Evolutionary conservation across 2,888 invertebrate genomes (phyloP), one percentile per base, ranked within the genome.

Genomic region (Latrodectus hesperus): DNA sequence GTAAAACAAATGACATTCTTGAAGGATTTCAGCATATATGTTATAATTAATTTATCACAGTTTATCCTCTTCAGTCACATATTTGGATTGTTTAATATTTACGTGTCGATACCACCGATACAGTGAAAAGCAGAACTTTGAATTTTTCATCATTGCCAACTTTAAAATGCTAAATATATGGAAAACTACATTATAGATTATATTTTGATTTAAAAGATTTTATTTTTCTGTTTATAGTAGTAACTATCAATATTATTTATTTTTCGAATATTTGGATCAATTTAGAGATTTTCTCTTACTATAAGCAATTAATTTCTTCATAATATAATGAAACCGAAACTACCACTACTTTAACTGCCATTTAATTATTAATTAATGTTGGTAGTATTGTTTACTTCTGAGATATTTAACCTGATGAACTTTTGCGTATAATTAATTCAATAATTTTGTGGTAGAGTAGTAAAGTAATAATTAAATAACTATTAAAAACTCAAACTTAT

Each of bases 1-100:
- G 55, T 49, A 88, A 60, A n/a, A 88, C 78, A 26, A 82, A 55
- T 9, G 72, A 77, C 87, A 88, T 53, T 55, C 38, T 65, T 10
- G 17, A 51, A 71, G 14, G 10, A 51, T 49, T 71, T 49, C 3
- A 12, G 0, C n/a, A 26, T 49, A 49, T 52, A 51, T n/a, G 12
- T 60, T 60, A 71, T 71, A 72, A 72, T 51, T 51, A 72, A 72
- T 52, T 72, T 51, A 26, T 68, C 10, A n/a, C 16, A 55, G 68
- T n/a, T 70, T 12, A 4, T 53, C 68, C 17, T 53, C n/a, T 55
- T 70, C 38, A 53, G 53, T 10, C 17, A 60, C 60, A 68, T 26
- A 17, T 68, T 17, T 26, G 6, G 14, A 8, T 16, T 55, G n/a
- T 53, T 10, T 14, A 70, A 55, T 81, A 73, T 81, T 73, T 74